Conservation (phyloP, 2,113 vertebrate species). For the Paedocypris sp. region DNA sequence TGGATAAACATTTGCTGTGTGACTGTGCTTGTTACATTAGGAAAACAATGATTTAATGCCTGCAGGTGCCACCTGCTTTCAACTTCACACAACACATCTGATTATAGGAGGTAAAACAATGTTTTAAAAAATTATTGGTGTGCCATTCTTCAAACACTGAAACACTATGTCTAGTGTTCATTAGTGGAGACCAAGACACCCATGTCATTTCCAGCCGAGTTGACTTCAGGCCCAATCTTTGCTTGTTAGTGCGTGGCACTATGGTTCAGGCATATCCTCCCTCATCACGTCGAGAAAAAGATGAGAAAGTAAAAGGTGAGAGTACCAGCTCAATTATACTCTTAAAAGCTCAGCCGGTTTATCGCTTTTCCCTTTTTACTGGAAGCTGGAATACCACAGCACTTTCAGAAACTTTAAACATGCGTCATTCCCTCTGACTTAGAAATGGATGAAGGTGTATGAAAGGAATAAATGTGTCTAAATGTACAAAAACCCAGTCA, state of each 20-base stretch:
- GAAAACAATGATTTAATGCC: background rate
- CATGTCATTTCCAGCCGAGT: background rate
- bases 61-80: background rate
- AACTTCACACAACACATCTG: too few relatives aligned
- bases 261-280: background rate
- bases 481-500: too few relatives aligned
- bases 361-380: too few relatives aligned
- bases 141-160: background rate
- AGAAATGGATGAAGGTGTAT: too few relatives aligned
- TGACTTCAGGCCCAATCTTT: background rate
- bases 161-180: background rate
- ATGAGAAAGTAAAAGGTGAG: background rate
- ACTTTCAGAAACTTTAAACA: background rate
- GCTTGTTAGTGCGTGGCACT: slow-evolving; percentile 1
- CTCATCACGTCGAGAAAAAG: background rate
- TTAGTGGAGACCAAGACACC: background rate
- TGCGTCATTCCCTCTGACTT: too few relatives aligned
- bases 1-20: background rate
- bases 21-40: background rate
- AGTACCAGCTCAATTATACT: background rate
- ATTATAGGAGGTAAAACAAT: too few relatives aligned
- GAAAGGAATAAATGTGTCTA: too few relatives aligned
- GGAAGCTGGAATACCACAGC: background rate
- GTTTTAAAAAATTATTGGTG: background rate
- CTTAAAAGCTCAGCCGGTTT: background rate